Evolutionary conservation across 2,113 vertebrate species (phyloP), one percentile per base, ranked within the genome.

Genomic region (Pithys albifrons): DNA sequence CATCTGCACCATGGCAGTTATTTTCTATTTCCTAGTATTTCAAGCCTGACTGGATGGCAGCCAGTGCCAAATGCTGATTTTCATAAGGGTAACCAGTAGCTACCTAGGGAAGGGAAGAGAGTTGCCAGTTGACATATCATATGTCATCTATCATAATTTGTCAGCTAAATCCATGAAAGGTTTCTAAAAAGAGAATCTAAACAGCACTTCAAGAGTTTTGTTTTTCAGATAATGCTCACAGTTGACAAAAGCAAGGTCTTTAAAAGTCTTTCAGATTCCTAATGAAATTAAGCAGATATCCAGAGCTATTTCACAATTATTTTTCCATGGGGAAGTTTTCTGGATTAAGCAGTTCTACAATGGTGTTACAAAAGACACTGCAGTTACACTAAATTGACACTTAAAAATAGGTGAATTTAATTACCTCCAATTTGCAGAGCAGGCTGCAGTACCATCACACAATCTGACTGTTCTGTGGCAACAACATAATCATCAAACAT

Each of bases 111-210:
- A 90, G 25, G 51, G 48, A 95, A 86, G 65, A 70, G 95, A 93
- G 83, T 49, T 88, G 88, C 81, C 2, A 0, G 54, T 12, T 95
- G 90, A 94, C 85, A 86, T 51, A 93, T 77, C 79, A 20, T 88
- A 92, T 93, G 96, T 94, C 90, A 95, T 95, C 92, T 74, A 93
- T 95, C 90, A 92, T 94, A 77, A 86, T 96, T 91, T 94, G 93
- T 93, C 95, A 96, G 85, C 73, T 86, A 81, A 74, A 84, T 59
- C 65, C 85, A 95, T 64, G 65, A 86, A 81, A 35, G 46, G 48
- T 84, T 96, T 93, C 95, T 96, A 96, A 96, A 95, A 90, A 85
- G 85, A 80, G 37, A 88, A 59, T 43, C 82, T 37, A 64, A 19
- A 94, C 24, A 74, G 57, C 27, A 15, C 73, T 88, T 90, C 59